Evolutionary conservation across 2,888 invertebrate species (phyloP).

Genomic region (Disparrhopalites patrizii): DNA sequence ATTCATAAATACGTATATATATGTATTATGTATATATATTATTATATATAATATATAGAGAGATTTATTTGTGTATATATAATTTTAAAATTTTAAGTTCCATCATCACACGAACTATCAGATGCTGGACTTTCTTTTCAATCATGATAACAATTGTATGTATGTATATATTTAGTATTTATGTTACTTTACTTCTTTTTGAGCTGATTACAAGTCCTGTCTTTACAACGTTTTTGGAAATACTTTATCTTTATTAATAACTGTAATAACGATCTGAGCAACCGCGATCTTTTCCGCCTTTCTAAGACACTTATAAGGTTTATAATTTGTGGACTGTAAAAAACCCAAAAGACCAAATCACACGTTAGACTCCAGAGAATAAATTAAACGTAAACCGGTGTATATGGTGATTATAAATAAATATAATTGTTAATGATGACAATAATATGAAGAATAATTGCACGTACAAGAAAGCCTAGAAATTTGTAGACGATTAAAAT

Average conservation of each 20-base stretch:
- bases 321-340: not conserved
- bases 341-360: not conserved
- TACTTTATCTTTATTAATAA: no score
- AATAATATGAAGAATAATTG: no score
- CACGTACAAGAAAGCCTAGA: no score
- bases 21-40: not conserved
- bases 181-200: not conserved
- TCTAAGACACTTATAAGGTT: not conserved
- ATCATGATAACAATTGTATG: not conserved
- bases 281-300: not conserved
- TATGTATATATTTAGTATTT: not conserved
- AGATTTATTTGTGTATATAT: not conserved
- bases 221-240: no score
- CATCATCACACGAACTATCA: no score
- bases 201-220: no score
- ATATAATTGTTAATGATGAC: no score
- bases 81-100: not conserved
- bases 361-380: no score
- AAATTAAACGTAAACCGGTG: no score
- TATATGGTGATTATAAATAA: no score
- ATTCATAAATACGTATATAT: not conserved
- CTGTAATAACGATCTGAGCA: no score
- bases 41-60: not conserved
- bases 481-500: no score
- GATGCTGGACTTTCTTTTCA: not conserved